Base-by-base conservation (phyloP, 2,888 invertebrate species). In the Nomada goodeniana region DNA sequence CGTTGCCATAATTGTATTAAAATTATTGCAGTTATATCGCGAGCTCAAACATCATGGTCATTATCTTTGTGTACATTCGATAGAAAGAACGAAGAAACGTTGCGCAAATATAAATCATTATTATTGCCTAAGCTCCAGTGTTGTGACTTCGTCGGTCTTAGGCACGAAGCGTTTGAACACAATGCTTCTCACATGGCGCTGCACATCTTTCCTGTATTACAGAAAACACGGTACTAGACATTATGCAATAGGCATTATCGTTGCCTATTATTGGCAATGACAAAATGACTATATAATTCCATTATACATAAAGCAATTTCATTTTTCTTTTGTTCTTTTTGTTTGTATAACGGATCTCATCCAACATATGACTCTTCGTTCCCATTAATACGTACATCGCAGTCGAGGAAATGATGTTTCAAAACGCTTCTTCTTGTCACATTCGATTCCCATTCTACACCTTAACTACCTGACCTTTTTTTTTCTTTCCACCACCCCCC, bases 361-460 rank as follows among this genome's bases (percentile, higher is more conserved):
- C 59, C 26, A 26, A 59, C 69, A 29, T 44, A 15, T 59, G 69
- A 70, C 59, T 26, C 47, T 59, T 70, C 26, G n/a, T 29, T 70
- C 47, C 18, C 69, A n/a, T 15, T 47, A 70, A 59, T 47, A 26
- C 55, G 18, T 55, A 26, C 55, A 23, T 55, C 68, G 20, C 15
- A 55, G 10, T 13, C 10, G 3, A 20, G 36, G 11, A 55, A 18
- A 68, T n/a, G 20, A 68, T 5, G 20, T 53, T 68, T 23, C 53
- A 36, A 55, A 55, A 13, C 23, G 10, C 23, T 18, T 55, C 29
- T 52, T n/a, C 11, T 10, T 15, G 2, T 15, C n/a, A 15, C 44
- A 4, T 52, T 67, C 52, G n/a, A 23, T 26, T 53, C 50, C 5
- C 26, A 15, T 47, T 26, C 15, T 26, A n/a, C 0, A 9, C 18